Evolutionary conservation across 2,113 vertebrate genomes (phyloP), one percentile per base, ranked within the genome.

Genomic region (Camelus bactrianus): DNA sequence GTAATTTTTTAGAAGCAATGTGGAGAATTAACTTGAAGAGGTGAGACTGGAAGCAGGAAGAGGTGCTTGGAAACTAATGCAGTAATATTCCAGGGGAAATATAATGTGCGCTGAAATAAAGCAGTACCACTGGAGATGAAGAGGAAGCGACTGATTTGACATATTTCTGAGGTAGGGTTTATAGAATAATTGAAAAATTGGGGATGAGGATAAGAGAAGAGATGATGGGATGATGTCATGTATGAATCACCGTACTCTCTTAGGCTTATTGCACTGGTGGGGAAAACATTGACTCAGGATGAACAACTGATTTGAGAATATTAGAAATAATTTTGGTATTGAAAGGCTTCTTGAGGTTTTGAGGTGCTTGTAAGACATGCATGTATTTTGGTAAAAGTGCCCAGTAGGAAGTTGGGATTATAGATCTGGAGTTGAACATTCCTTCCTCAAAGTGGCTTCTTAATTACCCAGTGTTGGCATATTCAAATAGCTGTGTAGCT

Each of bases 241-340:
- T 28, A 69, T 50, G 77, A 90, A 16, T 93, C 42, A 67, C 35
- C 30, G 64, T 91, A 86, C 17, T 69, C 9, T 94, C 69, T 87
- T 62, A 83, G n/a, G 52, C 38, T 50, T 75, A 16, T 3, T 75
- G 50, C 3, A 0, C 79, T 64, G 48, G 22, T 85, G 38, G 42
- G 16, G 28, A 35, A 75, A 86, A 76, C 10, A 19, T 72, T 19
- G 76, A 60, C 19, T 67, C 16, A 87, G 86, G 35, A 73, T 79
- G 24, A 88, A 82, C 30, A 94, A 76, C 13, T 48, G 48, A 67
- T 90, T 54, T 90, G 28, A 92, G 28, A 90, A 77, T 9, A 67
- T 87, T 75, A 79, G 62, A 93, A 88, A 48, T 35, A 58, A 81
- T 76, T 91, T 94, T 93, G 19, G 11, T 81, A 94, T 83, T 96